A percentile compares a stretch with the other conserved stretches of the same genome.
Evolutionary conservation across 2,888 invertebrate genomes (phyloP).

Genomic region (Eledona agricola): DNA sequence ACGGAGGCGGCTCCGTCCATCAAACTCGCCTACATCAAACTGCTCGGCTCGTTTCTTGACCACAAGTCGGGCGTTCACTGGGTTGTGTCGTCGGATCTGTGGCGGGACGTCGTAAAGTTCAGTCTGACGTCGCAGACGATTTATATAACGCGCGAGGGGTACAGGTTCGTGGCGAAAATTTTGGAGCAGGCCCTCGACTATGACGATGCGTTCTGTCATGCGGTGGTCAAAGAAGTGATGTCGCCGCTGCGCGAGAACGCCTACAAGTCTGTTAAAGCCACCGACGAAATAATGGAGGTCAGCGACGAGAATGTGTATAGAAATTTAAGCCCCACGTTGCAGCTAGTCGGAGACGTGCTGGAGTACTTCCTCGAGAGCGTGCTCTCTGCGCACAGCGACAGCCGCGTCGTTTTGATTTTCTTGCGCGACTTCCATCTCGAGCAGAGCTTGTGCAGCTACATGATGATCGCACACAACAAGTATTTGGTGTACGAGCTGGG

Average conservation of each 20-base stretch:
- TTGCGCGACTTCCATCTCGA: constrained; percentile 60
- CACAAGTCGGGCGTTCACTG: constrained; percentile 74
- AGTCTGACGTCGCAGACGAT: constrained; percentile 74
- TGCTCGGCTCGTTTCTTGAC: constrained; percentile 68
- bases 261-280: constrained; percentile 52
- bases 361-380: constrained; percentile 57
- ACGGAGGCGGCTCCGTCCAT: constrained; percentile 67
- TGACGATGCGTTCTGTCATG: constrained; percentile 57
- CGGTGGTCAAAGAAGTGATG: constrained; percentile 61
- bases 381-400: constrained; percentile 57
- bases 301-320: constrained; percentile 65
- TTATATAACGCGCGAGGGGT: constrained; percentile 76
- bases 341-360: constrained; percentile 67
- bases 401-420: constrained; percentile 57
- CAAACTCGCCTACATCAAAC: constrained; percentile 73
- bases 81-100: constrained; percentile 70
- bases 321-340: constrained; percentile 67
- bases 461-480: constrained; percentile 62
- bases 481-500: constrained; percentile 63
- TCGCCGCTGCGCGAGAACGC: constrained; percentile 68
- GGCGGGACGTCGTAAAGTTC: constrained; percentile 72
- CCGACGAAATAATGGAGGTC: constrained; percentile 55
- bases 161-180: constrained; percentile 70
- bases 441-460: constrained; percentile 59
- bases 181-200: constrained; percentile 67